Evolutionary conservation across 2,888 invertebrate species (phyloP).

Genomic region (Exephanes ischioxanthus): DNA sequence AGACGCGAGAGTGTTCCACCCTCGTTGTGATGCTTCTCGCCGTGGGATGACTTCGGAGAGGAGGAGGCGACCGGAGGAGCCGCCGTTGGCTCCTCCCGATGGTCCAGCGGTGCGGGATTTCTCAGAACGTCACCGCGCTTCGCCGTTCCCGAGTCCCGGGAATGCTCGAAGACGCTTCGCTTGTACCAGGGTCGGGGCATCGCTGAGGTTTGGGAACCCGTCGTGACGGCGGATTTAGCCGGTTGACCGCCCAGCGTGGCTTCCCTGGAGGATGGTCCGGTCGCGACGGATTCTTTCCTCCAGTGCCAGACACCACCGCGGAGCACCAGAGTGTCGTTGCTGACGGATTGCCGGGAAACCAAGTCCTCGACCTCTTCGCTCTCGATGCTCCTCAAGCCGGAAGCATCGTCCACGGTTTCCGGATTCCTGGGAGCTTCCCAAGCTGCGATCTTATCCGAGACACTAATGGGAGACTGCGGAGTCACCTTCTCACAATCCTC

Average conservation of each 20-base stretch:
- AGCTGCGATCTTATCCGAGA: not conserved
- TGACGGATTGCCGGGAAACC: conserved; percentile 71
- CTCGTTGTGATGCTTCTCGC: conserved; percentile 50
- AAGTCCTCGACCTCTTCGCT: conserved; percentile 48
- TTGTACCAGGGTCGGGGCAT: conserved; percentile 90
- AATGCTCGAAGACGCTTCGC: conserved; percentile 85
- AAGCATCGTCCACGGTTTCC: not conserved
- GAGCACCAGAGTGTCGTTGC: conserved; percentile 82
- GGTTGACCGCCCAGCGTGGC: conserved; percentile 41
- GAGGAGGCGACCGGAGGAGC: conserved; percentile 3
- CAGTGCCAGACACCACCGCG: conserved; percentile 80
- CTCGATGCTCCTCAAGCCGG: not conserved
- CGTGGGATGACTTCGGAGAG: conserved; percentile 22
- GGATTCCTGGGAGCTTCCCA: not conserved
- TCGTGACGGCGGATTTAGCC: conserved; percentile 56
- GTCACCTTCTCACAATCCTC: not conserved
- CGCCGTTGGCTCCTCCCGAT: conserved; percentile 2
- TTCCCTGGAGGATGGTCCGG: not conserved
- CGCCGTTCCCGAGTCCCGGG: conserved; percentile 73
- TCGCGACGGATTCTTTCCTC: conserved; percentile 70
- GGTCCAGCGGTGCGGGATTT: conserved; percentile 61
- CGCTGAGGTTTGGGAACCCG: conserved; percentile 72
- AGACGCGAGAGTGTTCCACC: conserved; percentile 85
- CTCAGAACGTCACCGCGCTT: conserved; percentile 76
- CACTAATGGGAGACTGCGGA: not conserved